Base-by-base conservation (phyloP, 2,113 vertebrate species). In the Falcunculus frontatus region DNA sequence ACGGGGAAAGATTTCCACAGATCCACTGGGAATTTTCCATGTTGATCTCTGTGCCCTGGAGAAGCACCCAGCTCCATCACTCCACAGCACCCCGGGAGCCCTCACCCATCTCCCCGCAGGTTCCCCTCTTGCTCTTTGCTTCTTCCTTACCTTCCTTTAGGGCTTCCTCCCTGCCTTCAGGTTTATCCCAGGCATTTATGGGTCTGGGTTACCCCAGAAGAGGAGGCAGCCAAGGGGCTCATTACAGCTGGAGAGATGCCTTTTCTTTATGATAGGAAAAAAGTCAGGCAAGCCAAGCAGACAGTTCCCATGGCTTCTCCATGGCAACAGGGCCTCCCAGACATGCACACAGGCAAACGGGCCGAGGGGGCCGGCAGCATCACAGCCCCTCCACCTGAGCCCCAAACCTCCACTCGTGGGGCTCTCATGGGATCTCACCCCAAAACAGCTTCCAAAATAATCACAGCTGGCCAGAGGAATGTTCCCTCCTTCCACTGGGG, bases 281-380 rank as follows among this genome's bases (percentile, higher is more conserved):
- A n/a, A 93, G 88, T 83, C 67, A 69, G 92, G 74, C 47, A 0
- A 95, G 72, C 27, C 85, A 90, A 55, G 86, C 94, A 94, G 95
- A 67, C 89, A 52, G 76, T 77, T 97, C 91, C 94, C 94, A 95
- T 83, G 16, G 1, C 86, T 95, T 96, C 95, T 96, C 96, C 96
- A 97, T 97, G 96, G 96, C 96, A 97, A 97, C 96, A 81, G 94
- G 95, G 94, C 93, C 93, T 95, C 80, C 87, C 89, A 92, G 91
- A 94, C 64, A 2, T 0, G 1, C 68, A 80, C 14, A 23, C 39
- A 89, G 96, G 75, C 62, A 88, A 88, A 19, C 10, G 9, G 83
- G 74, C 47, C 3, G 6, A 70, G 90, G 77, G 88, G 87, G 64
- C 47, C n/a, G 25, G 55, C 37, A 97, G 89, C 76, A 60, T 8